Percentiles rank a stretch among this genome's conserved stretches.
Conservation (phyloP, 2,113 vertebrate species). For the Arvicanthis niloticus region DNA sequence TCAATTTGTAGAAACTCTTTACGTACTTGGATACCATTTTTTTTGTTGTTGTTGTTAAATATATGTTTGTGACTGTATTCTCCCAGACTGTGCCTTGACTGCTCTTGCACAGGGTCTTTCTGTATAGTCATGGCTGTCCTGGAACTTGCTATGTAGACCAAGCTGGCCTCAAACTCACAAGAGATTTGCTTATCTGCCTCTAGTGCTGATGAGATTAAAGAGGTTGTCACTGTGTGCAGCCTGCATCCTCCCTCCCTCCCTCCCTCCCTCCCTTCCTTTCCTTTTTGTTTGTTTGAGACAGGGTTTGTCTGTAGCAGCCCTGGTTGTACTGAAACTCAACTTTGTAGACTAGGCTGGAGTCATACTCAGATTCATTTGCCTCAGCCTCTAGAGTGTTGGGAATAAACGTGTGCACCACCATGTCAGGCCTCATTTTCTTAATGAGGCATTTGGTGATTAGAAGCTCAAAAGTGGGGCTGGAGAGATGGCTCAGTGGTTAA, state of each 20-base stretch:
- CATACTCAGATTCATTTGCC: neutral
- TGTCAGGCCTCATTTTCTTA: no score
- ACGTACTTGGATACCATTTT: neutral
- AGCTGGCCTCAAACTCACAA: no score
- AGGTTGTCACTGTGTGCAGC: no score
- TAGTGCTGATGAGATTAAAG: no score
- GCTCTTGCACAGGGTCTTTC: neutral
- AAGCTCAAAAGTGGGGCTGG: neutral
- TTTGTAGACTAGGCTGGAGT: neutral
- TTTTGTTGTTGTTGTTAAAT: neutral
- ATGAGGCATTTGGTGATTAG: neutral
- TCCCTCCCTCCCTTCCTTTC: no score
- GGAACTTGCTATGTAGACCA: no score
- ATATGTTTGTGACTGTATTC: neutral
- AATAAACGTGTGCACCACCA: neutral
- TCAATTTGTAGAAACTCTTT: conserved; percentile 21
- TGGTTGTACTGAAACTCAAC: neutral
- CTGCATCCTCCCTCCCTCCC: no score
- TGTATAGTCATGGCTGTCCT: no score
- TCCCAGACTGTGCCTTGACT: neutral
- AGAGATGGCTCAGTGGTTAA: no score
- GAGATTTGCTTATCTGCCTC: no score
- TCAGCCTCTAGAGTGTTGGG: neutral
- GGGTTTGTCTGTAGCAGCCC: neutral
- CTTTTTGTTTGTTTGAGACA: neutral